Base-by-base conservation (phyloP, 2,888 invertebrate species). In the Stenchaetothrips biformis region DNA sequence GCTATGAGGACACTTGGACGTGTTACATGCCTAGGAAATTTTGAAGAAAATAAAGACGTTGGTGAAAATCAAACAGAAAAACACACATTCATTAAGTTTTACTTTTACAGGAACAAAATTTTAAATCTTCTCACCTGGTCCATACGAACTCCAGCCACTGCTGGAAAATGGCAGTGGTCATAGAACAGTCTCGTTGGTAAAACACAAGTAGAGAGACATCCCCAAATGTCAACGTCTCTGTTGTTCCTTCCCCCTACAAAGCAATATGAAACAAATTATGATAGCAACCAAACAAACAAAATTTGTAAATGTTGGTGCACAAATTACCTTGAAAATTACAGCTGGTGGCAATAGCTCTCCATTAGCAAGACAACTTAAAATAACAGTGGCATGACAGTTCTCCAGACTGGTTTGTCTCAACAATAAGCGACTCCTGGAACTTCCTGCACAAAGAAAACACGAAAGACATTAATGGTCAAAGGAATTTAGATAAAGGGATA, bases 321-420 rank as follows among this genome's bases (percentile, higher is more conserved):
- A 16, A 37, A 16, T 81, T 82, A 85, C 85, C 83, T 85, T 85
- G n/a, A 85, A 81, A 77, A 85, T 84, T 49, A 86, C 80, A 77
- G 84, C 82, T 4, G 85, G 84, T 0, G 85, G 84, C 37, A 85
- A 82, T 8, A 85, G 62, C 2, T 59, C 82, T 3, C 86, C 86
- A 82, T 83, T 83, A 13, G 84, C 83, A 6, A 84, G 80, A 79
- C 85, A 82, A 13, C 83, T 82, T 62, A 86, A 67, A 48, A 85
- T 82, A 9, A 85, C 82, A 9, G 85, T 84, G 8, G 85, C 85
- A 48, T 85, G 85, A 79, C 85, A 85, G 78, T 85, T 84, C 49
- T 84, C 84, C 49, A 85, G 82, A n/a, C 83, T 83, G 18, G 84
- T 79, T 80, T 83, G 84, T 18, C 84, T 81, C 53, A 84, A 79